phyloP scores from a whole-genome alignment of 2,888 invertebrate species.

The Timandra comae region DNA sequence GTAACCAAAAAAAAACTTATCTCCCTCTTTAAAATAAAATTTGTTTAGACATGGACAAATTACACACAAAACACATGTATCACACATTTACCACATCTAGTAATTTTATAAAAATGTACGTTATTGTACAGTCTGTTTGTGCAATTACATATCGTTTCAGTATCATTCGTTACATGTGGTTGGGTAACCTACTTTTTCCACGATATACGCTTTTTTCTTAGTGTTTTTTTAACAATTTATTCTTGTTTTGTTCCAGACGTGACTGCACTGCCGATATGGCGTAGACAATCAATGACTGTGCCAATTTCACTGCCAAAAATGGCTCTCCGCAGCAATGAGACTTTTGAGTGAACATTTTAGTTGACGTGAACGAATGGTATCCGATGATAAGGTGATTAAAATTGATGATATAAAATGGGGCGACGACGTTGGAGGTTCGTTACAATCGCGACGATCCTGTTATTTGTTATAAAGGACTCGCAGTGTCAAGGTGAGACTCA shows the following conservation, averaged over 20 bases:
- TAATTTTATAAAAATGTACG: conserved; percentile 11
- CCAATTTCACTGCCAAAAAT: conserved; percentile 39
- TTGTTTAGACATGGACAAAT: no score
- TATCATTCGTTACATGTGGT: conserved; percentile 20
- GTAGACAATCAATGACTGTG: conserved; percentile 39
- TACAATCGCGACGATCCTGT: conserved; percentile 60
- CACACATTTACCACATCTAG: conserved; percentile 22
- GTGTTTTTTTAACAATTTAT: no score
- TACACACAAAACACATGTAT: no score
- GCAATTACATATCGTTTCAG: conserved; percentile 14
- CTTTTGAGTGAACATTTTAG: conserved; percentile 37
- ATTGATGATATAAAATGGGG: conserved; percentile 47
- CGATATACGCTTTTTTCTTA: conserved; percentile 8
- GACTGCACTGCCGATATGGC: conserved; percentile 48
- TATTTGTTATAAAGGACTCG: conserved; percentile 58
- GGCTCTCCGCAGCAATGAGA: conserved; percentile 33
- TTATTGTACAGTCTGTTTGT: conserved; percentile 13
- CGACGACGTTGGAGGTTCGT: conserved; percentile 68
- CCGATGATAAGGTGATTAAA: conserved; percentile 64
- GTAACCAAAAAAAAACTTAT: no score
- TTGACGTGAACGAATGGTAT: conserved; percentile 30
- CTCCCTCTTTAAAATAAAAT: no score
- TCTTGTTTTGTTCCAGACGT: conserved; percentile 55
- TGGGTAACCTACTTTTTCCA: conserved; percentile 26
- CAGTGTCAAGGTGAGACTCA: conserved; percentile 59